Base-by-base conservation (phyloP, 2,113 vertebrate genomes). In the Zosterops hypoxanthus region DNA sequence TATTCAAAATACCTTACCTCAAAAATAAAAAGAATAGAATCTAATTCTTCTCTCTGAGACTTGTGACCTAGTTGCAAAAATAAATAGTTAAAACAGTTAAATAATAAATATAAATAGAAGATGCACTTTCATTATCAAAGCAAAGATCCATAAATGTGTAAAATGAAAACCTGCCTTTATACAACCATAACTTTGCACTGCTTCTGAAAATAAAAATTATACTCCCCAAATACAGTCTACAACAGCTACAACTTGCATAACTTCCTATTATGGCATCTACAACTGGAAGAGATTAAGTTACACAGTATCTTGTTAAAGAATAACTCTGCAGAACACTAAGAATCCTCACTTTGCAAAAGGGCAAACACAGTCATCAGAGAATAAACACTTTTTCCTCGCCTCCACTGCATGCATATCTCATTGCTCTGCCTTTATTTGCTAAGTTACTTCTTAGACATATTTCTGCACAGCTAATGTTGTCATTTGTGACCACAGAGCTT, bases 21-120 rank as follows among this genome's bases (percentile, higher is more conserved):
- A 98, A 99, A 99, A 98, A 99, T 99, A 98, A 99, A 99, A 97
- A 99, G 99, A 97, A 99, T 99, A 76, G 99, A 99, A 98, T 99
- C 99, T 96, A 99, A 98, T 96, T 99, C 99, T 96, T 99, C 99
- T 95, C 99, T 99, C 96, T 99, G 99, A 78, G 99, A 99, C 95
- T 99, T 99, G 96, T 99, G 99, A 98, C 99, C 99, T 99, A 96
- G 84, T 98, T 42, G 84, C 69, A 95, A 97, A 70, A 65, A 56
- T 63, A 72, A 63, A 63, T 8, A 47, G 28, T 39, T 55, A 21
- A 63, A 72, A 52, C 13, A 71, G 13, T 93, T 71, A 94, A 52
- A 95, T 59, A 78, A 9, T 73, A 94, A 60, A 95, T 61, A 79
- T 69, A 95, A 94, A 89, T 19, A 92, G 87, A 97, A 64, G 14